Evolutionary conservation across 2,797 vertebrate genomes (phyloP), one percentile per base, ranked within the genome.

Genomic region (Babyrousa celebensis): DNA sequence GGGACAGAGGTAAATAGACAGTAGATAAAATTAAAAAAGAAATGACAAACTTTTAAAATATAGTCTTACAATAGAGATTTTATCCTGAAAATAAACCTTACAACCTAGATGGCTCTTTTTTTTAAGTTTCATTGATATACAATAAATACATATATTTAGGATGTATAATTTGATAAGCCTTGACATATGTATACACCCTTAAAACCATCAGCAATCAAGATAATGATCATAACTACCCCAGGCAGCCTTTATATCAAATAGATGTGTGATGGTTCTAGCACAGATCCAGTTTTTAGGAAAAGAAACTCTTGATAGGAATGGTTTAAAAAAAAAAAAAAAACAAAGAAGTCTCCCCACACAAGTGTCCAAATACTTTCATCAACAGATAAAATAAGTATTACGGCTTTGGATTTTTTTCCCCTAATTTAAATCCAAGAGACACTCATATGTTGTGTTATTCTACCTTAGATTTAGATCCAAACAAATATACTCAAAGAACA

Each of bases 381-480:
- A 85, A 90, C 58, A 88, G 27, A 91, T 63, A 96, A 95, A 90
- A 88, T 68, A 88, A 83, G 87, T 18, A 43, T 29, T 60, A 65
- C 96, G 7, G 70, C 15, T 97, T 96, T 92, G 10, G 21, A 75
- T 54, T 62, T 78, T 78, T 29, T 1, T 0, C 36, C 52, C 21
- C 2, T 43, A 91, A 93, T 71, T 97, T 87, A 93, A 97, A 96
- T 72, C 29, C 95, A 92, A 90, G 25, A 95, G 17, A 90, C 32
- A 95, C 87, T 12, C 6, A 96, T 43, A 88, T 25, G 56, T 68
- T 88, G 14, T 43, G 62, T 65, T 96, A 85, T 83, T 56, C 32
- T 67, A 72, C 74, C 68, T 87, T 80, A 91, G 56, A 84, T n/a
- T 48, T 54, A 86, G 52, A 32, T 89, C 78, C 60, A 95, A 92